A percentile compares a stretch with the other conserved stretches of the same genome.
Conservation (phyloP, 2,888 invertebrate genomes). For the Tortricodes alternella region DNA sequence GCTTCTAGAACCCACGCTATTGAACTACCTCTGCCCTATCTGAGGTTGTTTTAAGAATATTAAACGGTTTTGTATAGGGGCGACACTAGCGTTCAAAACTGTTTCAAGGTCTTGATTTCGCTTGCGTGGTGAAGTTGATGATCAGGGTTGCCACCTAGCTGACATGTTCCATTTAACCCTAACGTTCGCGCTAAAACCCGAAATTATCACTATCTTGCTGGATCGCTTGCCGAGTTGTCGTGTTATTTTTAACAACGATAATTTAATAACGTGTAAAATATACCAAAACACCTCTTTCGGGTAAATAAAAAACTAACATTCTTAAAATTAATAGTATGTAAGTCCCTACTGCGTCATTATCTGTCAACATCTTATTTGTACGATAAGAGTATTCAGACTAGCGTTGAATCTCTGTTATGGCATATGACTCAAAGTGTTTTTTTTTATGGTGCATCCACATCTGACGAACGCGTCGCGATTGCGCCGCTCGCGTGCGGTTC, state of each 20-base stretch:
- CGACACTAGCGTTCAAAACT: neutral
- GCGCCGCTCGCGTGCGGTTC: too few species aligned
- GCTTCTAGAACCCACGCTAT: constrained; percentile 3
- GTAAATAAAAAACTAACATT: neutral
- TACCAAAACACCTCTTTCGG: neutral
- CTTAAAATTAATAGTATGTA: neutral
- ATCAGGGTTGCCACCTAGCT: neutral
- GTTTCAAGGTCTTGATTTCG: too few species aligned
- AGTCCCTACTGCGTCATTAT: neutral
- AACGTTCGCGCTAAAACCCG: too few species aligned
- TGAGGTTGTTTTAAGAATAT: neutral
- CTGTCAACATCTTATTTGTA: neutral
- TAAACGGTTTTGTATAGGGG: neutral
- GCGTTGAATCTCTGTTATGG: neutral
- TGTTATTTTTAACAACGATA: too few species aligned
- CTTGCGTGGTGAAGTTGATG: neutral
- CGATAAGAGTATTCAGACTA: neutral
- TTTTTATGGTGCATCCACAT: too few species aligned
- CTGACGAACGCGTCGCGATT: too few species aligned
- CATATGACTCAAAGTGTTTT: too few species aligned
- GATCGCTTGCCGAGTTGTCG: too few species aligned
- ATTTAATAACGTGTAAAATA: too few species aligned
- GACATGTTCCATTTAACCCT: too few species aligned
- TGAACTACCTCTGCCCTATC: neutral
- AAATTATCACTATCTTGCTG: too few species aligned